Base-by-base conservation (phyloP, 2,113 vertebrate genomes). In the Corvus hawaiiensis region DNA sequence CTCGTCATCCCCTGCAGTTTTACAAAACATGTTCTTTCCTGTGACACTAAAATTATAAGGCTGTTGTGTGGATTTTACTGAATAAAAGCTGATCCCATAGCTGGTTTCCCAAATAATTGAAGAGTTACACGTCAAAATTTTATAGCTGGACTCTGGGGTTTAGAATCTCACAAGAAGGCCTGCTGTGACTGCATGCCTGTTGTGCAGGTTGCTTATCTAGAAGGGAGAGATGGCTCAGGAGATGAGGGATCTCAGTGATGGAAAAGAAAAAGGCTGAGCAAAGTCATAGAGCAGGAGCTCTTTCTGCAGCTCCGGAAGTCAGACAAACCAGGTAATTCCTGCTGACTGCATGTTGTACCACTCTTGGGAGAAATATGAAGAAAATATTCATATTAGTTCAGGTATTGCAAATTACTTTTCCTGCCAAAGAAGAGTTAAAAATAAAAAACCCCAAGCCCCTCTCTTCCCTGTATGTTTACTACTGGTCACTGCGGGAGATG, bases 361-460 rank as follows among this genome's bases (percentile, higher is more conserved):
- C 24, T 32, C 20, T 71, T 71, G 32, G 10, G n/a, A 87, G 72
- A 67, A 91, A 83, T 16, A 7, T 11, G 48, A 59, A 74, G 26
- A 55, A 86, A 94, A 58, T 8, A 6, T 28, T 78, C 77, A 12
- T 62, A 20, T 49, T 80, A 48, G 17, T 84, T 83, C 56, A 61
- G 35, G 18, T 75, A 64, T 24, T 73, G 20, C 3, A 6, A 91
- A 77, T 49, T 18, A 24, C 11, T 89, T 73, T 59, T 64, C 9
- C 64, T 88, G 33, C 21, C 44, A 92, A 63, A 35, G 24, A 83
- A 74, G 85, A 63, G 82, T 88, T 93, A 95, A 94, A 93, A 94
- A 43, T n/a, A 16, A 84, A 73, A 69, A 30, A 0, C 7, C 35
- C 13, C 28, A 80, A 73, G 37, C 14, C n/a, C 18, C 20, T 88